Conservation (phyloP, 53 echinoderm and acorn worm genomes). For the Henricia sp. region DNA sequence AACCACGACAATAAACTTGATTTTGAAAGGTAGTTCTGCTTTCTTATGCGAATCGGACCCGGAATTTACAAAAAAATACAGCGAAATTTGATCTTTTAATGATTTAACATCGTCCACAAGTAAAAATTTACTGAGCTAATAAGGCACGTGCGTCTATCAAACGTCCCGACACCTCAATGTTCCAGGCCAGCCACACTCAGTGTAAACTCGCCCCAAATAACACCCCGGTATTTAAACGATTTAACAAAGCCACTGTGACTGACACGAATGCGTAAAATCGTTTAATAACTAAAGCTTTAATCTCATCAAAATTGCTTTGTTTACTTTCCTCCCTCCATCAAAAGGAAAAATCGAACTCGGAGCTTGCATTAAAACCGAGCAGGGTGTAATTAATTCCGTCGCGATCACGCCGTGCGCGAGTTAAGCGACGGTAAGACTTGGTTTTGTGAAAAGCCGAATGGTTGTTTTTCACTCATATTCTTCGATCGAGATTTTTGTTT, state of each 20-base stretch:
- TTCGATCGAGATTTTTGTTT: background rate
- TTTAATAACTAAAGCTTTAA: conserved; percentile 17
- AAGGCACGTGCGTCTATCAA: background rate
- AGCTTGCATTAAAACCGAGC: background rate
- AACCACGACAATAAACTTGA: background rate
- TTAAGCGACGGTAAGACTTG: conserved; percentile 7
- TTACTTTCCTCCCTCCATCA: conserved; percentile 19
- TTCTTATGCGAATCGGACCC: background rate
- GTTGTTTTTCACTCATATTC: background rate
- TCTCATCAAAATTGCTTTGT: conserved; percentile 45
- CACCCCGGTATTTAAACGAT: conserved; percentile 48
- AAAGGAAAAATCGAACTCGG: conserved; percentile 42
- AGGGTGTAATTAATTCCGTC: conserved; percentile 31
- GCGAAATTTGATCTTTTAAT: background rate
- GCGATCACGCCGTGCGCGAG: background rate
- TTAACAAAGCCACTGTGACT: conserved; percentile 20
- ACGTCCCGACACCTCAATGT: background rate
- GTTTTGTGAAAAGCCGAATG: background rate
- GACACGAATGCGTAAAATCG: conserved; percentile 33
- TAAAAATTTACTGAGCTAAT: background rate
- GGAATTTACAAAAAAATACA: background rate
- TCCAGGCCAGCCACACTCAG: too few relatives aligned
- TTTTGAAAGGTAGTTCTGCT: background rate
- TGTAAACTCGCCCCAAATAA: conserved; percentile 14
- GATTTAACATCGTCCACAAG: background rate